Evolutionary conservation across 2,113 vertebrate genomes (phyloP).

Genomic region (Loxodonta africana): DNA sequence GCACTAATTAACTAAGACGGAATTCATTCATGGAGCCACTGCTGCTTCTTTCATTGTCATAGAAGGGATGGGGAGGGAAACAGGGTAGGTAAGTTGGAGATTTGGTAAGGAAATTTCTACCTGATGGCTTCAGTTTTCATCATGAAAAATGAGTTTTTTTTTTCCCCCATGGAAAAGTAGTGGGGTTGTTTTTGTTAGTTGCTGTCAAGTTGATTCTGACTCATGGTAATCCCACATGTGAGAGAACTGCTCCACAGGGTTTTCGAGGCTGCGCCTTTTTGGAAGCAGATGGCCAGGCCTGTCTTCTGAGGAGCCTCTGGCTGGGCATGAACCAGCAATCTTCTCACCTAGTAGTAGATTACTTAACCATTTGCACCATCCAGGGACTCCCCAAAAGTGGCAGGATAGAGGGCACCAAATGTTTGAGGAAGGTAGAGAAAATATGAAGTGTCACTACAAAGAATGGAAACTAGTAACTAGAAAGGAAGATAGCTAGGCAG

Average conservation of each 20-base stretch:
- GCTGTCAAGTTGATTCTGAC: neutral
- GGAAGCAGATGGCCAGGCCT: neutral
- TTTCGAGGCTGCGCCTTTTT: neutral
- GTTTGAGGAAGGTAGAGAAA: conserved; percentile 26
- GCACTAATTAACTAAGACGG: neutral
- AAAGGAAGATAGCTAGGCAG: neutral
- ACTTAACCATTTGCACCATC: neutral
- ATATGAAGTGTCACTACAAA: neutral
- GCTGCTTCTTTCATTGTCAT: neutral
- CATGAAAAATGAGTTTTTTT: neutral
- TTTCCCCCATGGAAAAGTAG: neutral
- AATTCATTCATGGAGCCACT: neutral
- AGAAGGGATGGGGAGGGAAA: neutral
- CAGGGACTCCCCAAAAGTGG: neutral
- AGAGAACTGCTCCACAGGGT: neutral
- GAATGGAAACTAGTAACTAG: neutral
- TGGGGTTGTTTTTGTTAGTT: neutral
- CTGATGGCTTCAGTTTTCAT: conserved; percentile 5
- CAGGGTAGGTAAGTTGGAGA: neutral
- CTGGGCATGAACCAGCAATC: neutral
- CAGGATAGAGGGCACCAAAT: neutral
- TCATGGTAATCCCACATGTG: neutral
- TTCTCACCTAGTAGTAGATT: neutral
- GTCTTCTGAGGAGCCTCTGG: neutral
- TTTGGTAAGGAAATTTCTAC: neutral